Conservation (phyloP, 2,113 vertebrate species). For the Conger conger region DNA sequence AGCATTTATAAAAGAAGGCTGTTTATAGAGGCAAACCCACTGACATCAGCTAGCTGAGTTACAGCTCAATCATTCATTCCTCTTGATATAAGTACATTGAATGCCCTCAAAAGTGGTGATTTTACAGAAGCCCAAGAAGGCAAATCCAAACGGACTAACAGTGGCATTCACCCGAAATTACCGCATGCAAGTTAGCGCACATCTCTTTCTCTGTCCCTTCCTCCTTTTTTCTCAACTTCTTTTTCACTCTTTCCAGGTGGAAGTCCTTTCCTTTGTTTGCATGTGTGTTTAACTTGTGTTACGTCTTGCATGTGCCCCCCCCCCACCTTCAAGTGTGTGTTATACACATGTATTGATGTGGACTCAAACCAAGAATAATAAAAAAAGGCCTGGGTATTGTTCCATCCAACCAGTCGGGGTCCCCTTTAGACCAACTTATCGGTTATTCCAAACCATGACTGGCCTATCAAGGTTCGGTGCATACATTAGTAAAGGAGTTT, state of each 20-base stretch:
- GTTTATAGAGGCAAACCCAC: neutral
- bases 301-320: constrained; percentile 32
- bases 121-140: neutral
- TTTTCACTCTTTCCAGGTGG: constrained; percentile 45
- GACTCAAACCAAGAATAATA: neutral
- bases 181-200: constrained; percentile 58
- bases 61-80: neutral
- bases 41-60: neutral
- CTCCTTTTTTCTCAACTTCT: constrained; percentile 24
- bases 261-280: constrained; percentile 48
- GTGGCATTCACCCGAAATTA: constrained; percentile 58
- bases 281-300: constrained; percentile 46
- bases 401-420: neutral
- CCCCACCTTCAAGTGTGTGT: constrained; percentile 22
- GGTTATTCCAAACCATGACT: neutral
- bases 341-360: constrained; percentile 31
- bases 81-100: constrained; percentile 9
- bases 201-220: constrained; percentile 36
- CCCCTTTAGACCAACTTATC: constrained; percentile 20
- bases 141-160: constrained; percentile 61
- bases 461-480: neutral
- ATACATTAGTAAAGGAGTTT: too few species aligned
- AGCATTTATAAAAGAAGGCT: neutral
- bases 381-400: neutral
- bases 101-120: neutral